phyloP scores from a whole-genome alignment of 2,888 invertebrate genomes.

The Trissonchulus sp. region DNA sequence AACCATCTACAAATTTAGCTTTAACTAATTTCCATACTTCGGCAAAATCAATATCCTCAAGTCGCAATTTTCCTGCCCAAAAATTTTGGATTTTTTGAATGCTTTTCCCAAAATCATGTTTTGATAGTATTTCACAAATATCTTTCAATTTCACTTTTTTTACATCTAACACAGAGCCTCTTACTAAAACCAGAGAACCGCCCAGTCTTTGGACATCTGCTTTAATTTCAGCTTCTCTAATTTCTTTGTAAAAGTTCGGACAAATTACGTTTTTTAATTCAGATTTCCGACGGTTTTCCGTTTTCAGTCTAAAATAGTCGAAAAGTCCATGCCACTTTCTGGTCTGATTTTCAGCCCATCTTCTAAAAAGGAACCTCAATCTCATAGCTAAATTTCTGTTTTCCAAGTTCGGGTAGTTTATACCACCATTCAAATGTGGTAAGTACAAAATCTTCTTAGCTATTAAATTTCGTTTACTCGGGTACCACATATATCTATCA shows the following conservation, averaged over 20 bases:
- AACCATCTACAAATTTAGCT: neutral
- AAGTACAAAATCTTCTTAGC: constrained; percentile 9
- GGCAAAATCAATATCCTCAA: neutral
- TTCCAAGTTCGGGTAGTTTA: neutral
- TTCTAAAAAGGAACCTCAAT: neutral
- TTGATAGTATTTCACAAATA: neutral
- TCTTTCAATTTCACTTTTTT: neutral
- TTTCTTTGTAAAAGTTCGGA: neutral
- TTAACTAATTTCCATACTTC: neutral
- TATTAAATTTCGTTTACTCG: constrained; percentile 11
- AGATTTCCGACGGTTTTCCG: neutral
- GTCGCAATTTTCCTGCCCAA: neutral
- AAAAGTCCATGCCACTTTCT: neutral
- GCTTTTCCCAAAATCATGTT: neutral
- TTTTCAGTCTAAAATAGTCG: neutral
- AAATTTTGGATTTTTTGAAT: neutral
- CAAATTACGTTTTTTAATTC: neutral
- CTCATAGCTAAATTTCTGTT: neutral
- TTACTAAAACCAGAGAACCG: neutral
- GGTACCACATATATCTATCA: constrained; percentile 21
- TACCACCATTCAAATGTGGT: neutral
- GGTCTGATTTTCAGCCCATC: neutral
- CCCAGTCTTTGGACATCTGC: neutral
- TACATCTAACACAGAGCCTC: neutral
- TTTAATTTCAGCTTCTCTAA: neutral